These are phyloP conservation scores for Crypturellus tataupa DNA, from an alignment of 2,797 vertebrate genomes.

Conservation along the genomic window DNA sequence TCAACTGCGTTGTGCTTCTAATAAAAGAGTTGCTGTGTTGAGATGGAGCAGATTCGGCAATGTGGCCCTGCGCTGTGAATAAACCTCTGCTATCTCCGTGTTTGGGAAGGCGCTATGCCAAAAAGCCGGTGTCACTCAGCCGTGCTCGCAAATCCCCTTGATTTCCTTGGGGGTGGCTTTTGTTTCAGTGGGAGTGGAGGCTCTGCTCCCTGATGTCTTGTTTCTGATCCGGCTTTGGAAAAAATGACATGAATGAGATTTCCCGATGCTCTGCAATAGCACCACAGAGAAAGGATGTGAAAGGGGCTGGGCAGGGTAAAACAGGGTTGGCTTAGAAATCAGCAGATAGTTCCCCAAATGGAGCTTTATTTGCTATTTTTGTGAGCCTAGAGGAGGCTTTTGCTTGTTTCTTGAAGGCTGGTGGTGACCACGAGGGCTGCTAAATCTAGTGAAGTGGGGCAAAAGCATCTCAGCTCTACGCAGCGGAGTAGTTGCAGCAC, in stretches of 20 bases:
- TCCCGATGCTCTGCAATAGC: no score
- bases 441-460: not conserved
- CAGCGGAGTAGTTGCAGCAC: not conserved
- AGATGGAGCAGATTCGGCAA: slow-evolving; percentile 44
- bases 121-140: not conserved
- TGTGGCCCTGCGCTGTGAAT: slow-evolving; percentile 28
- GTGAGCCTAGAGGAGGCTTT: not conserved
- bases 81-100: slow-evolving; percentile 14
- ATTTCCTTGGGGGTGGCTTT: not conserved
- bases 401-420: not conserved
- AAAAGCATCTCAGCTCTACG: not conserved
- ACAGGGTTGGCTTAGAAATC: not conserved
- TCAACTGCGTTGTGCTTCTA: not conserved
- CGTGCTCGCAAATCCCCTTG: not conserved
- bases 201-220: not conserved
- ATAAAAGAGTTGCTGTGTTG: not conserved
- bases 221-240: not conserved
- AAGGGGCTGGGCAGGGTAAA: not conserved
- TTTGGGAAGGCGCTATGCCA: not conserved
- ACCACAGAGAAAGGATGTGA: not conserved
- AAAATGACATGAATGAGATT: not conserved
- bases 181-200: no score
- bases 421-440: not conserved
- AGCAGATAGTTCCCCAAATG: not conserved
- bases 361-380: not conserved